phyloP scores from a whole-genome alignment of 2,888 invertebrate genomes.

The Megaustenia siamemsis region DNA sequence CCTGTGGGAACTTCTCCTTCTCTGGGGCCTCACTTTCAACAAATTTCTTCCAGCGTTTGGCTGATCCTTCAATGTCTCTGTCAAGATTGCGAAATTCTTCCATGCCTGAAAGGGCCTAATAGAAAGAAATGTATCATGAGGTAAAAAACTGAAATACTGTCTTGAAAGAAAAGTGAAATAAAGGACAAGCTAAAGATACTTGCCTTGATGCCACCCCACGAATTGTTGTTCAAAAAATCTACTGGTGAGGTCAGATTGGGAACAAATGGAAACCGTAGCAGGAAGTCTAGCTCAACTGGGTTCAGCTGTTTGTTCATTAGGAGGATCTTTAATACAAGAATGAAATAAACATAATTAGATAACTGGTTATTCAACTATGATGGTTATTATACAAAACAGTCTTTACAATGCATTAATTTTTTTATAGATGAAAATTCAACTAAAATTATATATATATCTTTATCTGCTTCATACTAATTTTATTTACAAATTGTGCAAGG shows the following conservation, averaged over 20 bases:
- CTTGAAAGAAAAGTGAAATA: background rate
- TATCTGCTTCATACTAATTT: too few relatives aligned
- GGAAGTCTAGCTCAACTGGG: slow-evolving; percentile 91
- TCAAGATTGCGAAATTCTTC: slow-evolving; percentile 95
- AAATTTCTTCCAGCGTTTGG: slow-evolving; percentile 98
- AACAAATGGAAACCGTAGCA: slow-evolving; percentile 93
- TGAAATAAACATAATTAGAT: background rate
- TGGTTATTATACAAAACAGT: too few relatives aligned
- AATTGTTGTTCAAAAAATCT: slow-evolving; percentile 93
- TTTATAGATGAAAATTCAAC: too few relatives aligned
- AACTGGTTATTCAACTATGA: too few relatives aligned
- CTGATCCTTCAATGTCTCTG: slow-evolving; percentile 95
- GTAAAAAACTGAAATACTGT: background rate
- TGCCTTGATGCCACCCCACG: slow-evolving; percentile 95
- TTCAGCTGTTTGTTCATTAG: slow-evolving; percentile 92
- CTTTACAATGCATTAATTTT: too few relatives aligned
- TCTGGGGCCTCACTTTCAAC: slow-evolving; percentile 97
- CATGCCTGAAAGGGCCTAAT: slow-evolving; percentile 88
- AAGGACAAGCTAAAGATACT: background rate
- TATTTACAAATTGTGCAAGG: background rate
- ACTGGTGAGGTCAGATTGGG: slow-evolving; percentile 96
- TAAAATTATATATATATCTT: too few relatives aligned
- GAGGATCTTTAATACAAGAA: slow-evolving; percentile 85
- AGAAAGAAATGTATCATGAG: background rate
- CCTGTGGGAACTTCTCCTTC: slow-evolving; percentile 97